Evolutionary conservation across 2,888 invertebrate species (phyloP).

Genomic region (Protophormia terraenovae): DNA sequence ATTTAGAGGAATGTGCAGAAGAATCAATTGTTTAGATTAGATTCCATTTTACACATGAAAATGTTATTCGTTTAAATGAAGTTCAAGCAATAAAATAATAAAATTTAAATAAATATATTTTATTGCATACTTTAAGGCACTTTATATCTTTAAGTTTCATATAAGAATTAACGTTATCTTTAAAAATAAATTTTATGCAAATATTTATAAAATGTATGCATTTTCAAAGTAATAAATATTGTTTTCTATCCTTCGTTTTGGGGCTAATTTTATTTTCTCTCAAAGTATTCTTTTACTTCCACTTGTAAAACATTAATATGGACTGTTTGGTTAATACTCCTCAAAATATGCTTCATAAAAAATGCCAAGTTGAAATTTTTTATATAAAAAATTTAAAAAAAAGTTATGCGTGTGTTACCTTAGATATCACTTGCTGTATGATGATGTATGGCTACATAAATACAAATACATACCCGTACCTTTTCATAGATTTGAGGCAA

Average conservation of each 20-base stretch:
- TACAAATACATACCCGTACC: neutral
- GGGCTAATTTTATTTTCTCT: no score
- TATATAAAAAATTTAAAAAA: neutral
- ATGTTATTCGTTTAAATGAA: no score
- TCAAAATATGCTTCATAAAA: slow-evolving; percentile 33
- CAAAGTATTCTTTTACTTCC: no score
- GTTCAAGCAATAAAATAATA: no score
- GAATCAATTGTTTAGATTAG: neutral
- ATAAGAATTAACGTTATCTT: no score
- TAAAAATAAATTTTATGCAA: no score
- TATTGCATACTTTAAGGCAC: neutral
- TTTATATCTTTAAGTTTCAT: no score
- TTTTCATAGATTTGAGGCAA: neutral
- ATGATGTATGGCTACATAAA: slow-evolving; percentile 3
- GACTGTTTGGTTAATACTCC: slow-evolving; percentile 1
- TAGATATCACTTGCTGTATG: slow-evolving; percentile 52
- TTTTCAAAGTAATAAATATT: no score
- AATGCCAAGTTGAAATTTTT: slow-evolving; percentile 9
- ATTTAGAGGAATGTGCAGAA: neutral
- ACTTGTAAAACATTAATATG: neutral
- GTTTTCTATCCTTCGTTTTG: no score
- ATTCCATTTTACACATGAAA: no score
- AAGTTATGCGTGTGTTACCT: slow-evolving; percentile 48
- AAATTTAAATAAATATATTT: neutral
- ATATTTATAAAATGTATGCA: no score